Percentiles rank a stretch among this genome's conserved stretches.
phyloP scores from a whole-genome alignment of 1,140 invertebrate species.

The Protaetia brevitarsis region DNA sequence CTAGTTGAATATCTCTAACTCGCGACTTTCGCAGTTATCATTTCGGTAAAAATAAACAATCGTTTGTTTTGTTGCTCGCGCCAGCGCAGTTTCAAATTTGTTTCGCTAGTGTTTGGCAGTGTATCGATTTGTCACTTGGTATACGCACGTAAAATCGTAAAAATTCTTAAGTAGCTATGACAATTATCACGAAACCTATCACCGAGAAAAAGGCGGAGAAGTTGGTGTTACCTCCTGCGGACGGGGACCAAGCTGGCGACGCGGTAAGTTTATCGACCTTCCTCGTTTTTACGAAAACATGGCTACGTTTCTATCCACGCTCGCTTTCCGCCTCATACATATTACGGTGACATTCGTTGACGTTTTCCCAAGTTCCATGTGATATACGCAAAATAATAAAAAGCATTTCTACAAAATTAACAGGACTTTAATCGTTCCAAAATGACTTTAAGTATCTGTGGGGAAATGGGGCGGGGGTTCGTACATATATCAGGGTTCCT shows the following conservation, averaged over 20 bases:
- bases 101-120: background rate
- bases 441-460: too few species aligned
- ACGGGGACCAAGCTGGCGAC: slow-evolving; percentile 42
- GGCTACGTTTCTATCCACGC: background rate
- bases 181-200: slow-evolving; percentile 64
- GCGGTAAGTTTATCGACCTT: slow-evolving; percentile 18
- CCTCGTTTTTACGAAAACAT: background rate
- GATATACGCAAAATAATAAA: too few species aligned
- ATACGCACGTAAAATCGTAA: slow-evolving; percentile 13
- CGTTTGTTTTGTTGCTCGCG: background rate
- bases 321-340: too few species aligned
- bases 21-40: too few species aligned
- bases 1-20: too few species aligned
- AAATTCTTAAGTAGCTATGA: slow-evolving; percentile 51
- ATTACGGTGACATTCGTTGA: too few species aligned
- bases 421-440: too few species aligned
- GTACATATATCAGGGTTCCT: too few species aligned
- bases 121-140: background rate
- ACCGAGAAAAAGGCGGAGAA: slow-evolving; percentile 66
- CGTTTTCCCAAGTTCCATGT: too few species aligned
- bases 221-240: slow-evolving; percentile 60
- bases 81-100: slow-evolving; percentile 15
- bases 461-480: too few species aligned
- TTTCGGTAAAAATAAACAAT: background rate
- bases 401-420: too few species aligned